Percentiles rank a stretch among this genome's conserved stretches.
phyloP scores from a whole-genome alignment of 2,113 vertebrate species.

The Noctilio leporinus region DNA sequence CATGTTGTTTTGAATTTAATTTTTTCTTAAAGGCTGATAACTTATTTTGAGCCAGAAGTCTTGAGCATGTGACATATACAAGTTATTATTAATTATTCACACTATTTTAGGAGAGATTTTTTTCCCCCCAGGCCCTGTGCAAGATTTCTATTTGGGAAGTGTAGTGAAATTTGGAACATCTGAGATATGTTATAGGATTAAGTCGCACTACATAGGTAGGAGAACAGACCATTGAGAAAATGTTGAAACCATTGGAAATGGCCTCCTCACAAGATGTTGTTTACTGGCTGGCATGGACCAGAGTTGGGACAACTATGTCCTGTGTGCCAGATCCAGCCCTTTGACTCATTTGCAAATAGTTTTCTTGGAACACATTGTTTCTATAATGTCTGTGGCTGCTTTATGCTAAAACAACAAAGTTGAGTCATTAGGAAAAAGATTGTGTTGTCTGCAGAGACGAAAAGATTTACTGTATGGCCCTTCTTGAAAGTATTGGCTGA shows the following conservation, averaged over 20 bases:
- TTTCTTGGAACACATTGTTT: neutral
- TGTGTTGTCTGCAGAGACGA: neutral
- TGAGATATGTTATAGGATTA: neutral
- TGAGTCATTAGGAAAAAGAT: neutral
- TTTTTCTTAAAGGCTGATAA: neutral
- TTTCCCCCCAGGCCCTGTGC: neutral
- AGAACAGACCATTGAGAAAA: neutral
- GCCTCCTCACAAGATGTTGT: accelerated
- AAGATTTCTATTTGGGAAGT: neutral
- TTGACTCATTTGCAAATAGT: neutral
- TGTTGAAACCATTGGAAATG: neutral
- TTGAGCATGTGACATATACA: neutral
- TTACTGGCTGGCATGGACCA: neutral
- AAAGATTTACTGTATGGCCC: neutral
- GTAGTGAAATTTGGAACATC: neutral
- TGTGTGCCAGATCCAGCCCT: neutral
- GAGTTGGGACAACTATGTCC: neutral
- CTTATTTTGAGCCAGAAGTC: neutral
- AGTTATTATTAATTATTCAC: neutral
- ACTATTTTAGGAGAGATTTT: neutral
- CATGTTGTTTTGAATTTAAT: neutral
- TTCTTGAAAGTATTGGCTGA: neutral
- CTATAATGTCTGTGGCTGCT: neutral
- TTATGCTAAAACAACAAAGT: neutral
- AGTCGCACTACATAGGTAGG: neutral